Evolutionary conservation across 1,140 invertebrate species (phyloP), one percentile per base, ranked within the genome.

Genomic region (Drosophila novamexicana): DNA sequence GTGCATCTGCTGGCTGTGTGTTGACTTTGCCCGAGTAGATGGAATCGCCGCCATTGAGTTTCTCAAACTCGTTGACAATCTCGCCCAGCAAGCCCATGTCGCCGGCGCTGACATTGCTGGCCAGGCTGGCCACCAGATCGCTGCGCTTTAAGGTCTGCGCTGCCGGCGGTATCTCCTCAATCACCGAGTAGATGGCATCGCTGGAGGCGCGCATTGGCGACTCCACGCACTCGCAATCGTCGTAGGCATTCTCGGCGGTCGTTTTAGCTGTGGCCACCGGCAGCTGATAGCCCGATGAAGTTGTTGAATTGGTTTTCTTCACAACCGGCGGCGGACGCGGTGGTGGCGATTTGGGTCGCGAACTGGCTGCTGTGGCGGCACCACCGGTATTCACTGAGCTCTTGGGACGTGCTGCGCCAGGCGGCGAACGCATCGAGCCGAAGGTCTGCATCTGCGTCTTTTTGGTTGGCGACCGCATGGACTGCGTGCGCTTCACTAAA

Each of bases 111-210:
- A 93, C 92, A 79, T 93, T 94, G 14, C 72, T 77, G 86, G 92
- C 9, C 93, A 92, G 0, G 50, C 77, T 89, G 63, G 76, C 79
- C 7, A 91, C 90, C 22, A 91, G 69, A 65, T 91, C 90, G 39
- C 90, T 91, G 7, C 90, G 86, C 36, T 91, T 91, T 6, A 91
- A 62, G 2, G 90, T 91, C 92, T 90, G 80, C 2, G 89, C 91
- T 34, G 63, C 79, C 3, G 91, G 79, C 0, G 94, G 94, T 75
- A 94, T 94, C 88, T 97, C 97, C 85, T 97, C 96, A 50, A 97
- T 97, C 0, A 97, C 95, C 1, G 96, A 96, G 82, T 97, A 97
- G 69, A 97, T 97, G 83, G 97, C 97, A 75, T 97, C 97, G 32
- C 75, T 80, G 45, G 81, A 92, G 10, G 95, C 95, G 2, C 73